Base-by-base conservation (phyloP, 2,888 invertebrate species). In the Resseliella maxima region DNA sequence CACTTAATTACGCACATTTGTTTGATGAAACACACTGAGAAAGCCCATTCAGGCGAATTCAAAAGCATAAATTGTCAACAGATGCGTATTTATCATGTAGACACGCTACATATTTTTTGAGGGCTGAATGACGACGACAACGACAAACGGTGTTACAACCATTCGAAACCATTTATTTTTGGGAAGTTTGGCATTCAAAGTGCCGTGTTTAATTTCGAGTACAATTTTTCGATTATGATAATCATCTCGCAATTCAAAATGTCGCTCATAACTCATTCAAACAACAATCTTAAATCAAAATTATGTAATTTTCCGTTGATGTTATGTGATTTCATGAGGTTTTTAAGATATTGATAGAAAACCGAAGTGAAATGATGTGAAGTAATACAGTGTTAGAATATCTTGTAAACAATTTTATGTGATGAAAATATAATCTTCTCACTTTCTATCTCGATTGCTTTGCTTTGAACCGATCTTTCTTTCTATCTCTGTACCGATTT, bases 221-320 rank as follows among this genome's bases (percentile, higher is more conserved):
- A 72, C 31, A 72, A n/a, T 72, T 72, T 72, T 72, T 72, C 72
- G 72, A 72, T 72, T 72, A 72, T 72, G 72, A 72, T 72, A 72
- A 72, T 72, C 72, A 72, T 72, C 72, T 72, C 27, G 72, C 72
- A 31, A 72, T 8, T 72, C 72, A 72, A 18, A 50, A 3, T 72
- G 72, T 8, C 72, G 72, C 31, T 31, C 72, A 72, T 72, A 72
- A 72, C 31, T 72, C 35, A 72, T 15, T 72, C n/a, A 15, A 31
- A n/a, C 31, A 72, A 31, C 12, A 35, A 72, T 72, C 72, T 18
- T 72, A 72, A 72, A 72, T 72, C 72, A 72, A 72, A 72, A 72
- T 72, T 72, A 31, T 31, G 72, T 72, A 72, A 72, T 72, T 72
- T 72, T 31, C 15, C 18, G 31, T 3, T n/a, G n/a, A n/a, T n/a